These are phyloP conservation scores for Misgurnus anguillicaudatus DNA, from an alignment of 2,113 vertebrate genomes.

Conservation along the genomic window DNA sequence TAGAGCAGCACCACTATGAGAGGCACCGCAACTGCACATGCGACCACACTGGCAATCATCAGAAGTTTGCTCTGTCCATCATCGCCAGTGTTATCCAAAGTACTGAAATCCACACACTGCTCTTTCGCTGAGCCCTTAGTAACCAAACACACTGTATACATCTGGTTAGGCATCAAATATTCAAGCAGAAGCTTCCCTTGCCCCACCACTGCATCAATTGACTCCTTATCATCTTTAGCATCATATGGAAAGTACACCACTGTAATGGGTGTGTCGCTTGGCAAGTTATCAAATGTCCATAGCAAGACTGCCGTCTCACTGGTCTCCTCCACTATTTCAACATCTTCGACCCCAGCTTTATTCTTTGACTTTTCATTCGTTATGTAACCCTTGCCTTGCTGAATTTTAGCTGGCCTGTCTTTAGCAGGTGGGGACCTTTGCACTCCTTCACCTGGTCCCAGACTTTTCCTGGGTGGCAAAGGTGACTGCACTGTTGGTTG, in stretches of 20 bases:
- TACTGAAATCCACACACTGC: slow-evolving; percentile 90
- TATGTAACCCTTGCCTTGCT: slow-evolving; percentile 62
- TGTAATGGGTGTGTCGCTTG: slow-evolving; percentile 70
- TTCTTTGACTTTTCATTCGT: slow-evolving; percentile 68
- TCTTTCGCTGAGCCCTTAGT: slow-evolving; percentile 80
- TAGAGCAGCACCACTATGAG: slow-evolving; percentile 87
- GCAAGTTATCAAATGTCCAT: slow-evolving; percentile 78
- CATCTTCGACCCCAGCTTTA: slow-evolving; percentile 70
- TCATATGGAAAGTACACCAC: slow-evolving; percentile 88
- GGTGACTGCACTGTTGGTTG: slow-evolving; percentile 34
- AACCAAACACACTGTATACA: slow-evolving; percentile 88
- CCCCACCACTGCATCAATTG: slow-evolving; percentile 75
- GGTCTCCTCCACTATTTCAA: slow-evolving; percentile 83
- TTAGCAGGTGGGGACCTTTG: slow-evolving; percentile 55
- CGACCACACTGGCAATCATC: slow-evolving; percentile 74
- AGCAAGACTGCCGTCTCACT: slow-evolving; percentile 83
- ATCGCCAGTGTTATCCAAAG: slow-evolving; percentile 64
- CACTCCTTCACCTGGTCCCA: slow-evolving; percentile 54
- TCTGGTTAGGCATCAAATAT: slow-evolving; percentile 80
- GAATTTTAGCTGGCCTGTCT: slow-evolving; percentile 65
- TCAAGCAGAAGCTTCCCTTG: slow-evolving; percentile 84
- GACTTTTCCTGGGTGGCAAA: slow-evolving; percentile 42
- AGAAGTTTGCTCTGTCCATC: slow-evolving; percentile 70
- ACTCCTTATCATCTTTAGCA: slow-evolving; percentile 82
- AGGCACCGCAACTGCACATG: slow-evolving; percentile 78